Conservation (phyloP, 2,888 invertebrate species). For the Pseudolycoriella hygida region DNA sequence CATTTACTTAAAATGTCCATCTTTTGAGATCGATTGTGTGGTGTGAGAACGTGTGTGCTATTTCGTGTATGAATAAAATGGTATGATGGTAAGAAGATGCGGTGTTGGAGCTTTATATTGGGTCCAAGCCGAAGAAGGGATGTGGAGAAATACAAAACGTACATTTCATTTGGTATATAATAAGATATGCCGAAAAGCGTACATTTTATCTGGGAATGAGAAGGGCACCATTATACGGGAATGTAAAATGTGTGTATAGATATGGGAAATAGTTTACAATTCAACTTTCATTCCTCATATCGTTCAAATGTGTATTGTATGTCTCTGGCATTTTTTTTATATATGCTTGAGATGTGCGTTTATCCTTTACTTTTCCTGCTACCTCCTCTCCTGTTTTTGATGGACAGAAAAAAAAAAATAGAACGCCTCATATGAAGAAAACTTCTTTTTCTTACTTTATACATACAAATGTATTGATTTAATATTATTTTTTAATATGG, state of each 20-base stretch:
- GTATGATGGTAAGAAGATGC: not conserved
- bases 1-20: conserved; percentile 1
- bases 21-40: not conserved
- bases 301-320: not conserved
- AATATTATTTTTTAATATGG: conserved; percentile 1
- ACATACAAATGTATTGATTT: not conserved
- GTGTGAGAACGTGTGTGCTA: no score
- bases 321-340: not conserved
- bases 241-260: not conserved
- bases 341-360: not conserved
- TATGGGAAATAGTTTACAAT: conserved; percentile 1
- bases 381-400: not conserved
- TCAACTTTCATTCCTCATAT: not conserved
- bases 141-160: not conserved
- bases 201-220: not conserved
- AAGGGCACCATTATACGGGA: not conserved
- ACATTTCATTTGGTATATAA: conserved; percentile 1
- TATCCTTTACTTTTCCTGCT: not conserved
- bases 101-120: conserved; percentile 1
- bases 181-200: not conserved
- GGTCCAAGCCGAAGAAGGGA: not conserved
- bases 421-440: not conserved
- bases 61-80: not conserved
- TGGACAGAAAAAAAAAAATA: not conserved
- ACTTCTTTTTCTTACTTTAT: not conserved